phyloP scores from a whole-genome alignment of 1,140 invertebrate genomes.

The Meteorus sp. region DNA sequence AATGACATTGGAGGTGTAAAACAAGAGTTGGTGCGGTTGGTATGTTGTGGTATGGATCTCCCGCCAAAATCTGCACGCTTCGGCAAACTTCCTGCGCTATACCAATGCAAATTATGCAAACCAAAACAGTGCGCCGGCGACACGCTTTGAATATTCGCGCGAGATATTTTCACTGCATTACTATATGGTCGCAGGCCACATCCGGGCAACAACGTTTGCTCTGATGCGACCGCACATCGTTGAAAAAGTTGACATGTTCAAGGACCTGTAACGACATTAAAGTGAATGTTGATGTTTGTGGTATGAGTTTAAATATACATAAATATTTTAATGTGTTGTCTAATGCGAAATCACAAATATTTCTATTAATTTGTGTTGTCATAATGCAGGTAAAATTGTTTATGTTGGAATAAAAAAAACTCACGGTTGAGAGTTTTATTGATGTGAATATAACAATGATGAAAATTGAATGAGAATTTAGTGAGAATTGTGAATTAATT shows the following conservation, averaged over 20 bases:
- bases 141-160: conserved; percentile 31
- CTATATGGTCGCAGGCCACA: conserved; percentile 6
- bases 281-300: conserved; percentile 11
- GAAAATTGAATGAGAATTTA: too few relatives aligned
- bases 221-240: background rate
- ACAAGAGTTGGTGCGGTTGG: background rate
- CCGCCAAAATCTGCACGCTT: conserved; percentile 21
- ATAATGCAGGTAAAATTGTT: too few relatives aligned
- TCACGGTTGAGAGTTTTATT: too few relatives aligned
- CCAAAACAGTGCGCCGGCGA: conserved; percentile 24
- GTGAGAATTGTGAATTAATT: too few relatives aligned
- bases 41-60: conserved; percentile 5
- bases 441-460: too few relatives aligned
- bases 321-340: too few relatives aligned
- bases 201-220: conserved; percentile 12
- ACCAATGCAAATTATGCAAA: conserved; percentile 26
- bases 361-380: too few relatives aligned
- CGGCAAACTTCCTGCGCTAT: conserved; percentile 25
- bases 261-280: conserved; percentile 11
- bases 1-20: background rate
- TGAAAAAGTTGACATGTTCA: conserved; percentile 21
- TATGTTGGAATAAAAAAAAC: too few relatives aligned
- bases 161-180: conserved; percentile 10
- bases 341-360: too few relatives aligned
- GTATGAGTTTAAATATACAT: too few relatives aligned